These are phyloP conservation scores for Cyanoderma ruficeps DNA, from an alignment of 2,113 vertebrate genomes.

Conservation along the genomic window DNA sequence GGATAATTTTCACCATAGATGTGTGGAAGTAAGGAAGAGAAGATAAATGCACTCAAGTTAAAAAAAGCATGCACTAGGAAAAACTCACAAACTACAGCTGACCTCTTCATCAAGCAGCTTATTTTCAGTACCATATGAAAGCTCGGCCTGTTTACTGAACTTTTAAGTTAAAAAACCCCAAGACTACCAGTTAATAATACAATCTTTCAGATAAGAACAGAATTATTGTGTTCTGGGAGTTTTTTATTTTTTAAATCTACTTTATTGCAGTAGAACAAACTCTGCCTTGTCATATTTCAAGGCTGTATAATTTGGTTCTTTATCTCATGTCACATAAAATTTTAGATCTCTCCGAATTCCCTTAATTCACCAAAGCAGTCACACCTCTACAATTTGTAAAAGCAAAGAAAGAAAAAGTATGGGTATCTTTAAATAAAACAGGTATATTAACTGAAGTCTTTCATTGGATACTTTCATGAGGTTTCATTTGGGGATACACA, in stretches of 20 bases:
- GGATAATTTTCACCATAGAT: not conserved
- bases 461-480: not conserved
- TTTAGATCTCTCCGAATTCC: not conserved
- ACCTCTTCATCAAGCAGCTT: not conserved
- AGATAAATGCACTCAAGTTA: not conserved
- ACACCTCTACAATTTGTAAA: not conserved
- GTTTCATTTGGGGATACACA: not conserved
- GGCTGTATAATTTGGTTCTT: not conserved
- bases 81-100: not conserved
- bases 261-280: not conserved
- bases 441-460: not conserved
- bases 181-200: not conserved
- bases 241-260: not conserved
- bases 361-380: not conserved
- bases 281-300: not conserved
- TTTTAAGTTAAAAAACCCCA: not conserved
- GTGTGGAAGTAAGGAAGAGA: not conserved
- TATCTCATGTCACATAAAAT: not conserved
- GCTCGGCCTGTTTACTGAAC: not conserved
- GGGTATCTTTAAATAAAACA: not conserved
- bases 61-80: not conserved
- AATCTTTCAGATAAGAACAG: not conserved
- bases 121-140: not conserved
- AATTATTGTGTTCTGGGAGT: not conserved
- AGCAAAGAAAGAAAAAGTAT: not conserved